Base-by-base conservation (phyloP, 37 sponge, comb jelly and placozoan genomes). In the Mnemiopsis leidyi region DNA sequence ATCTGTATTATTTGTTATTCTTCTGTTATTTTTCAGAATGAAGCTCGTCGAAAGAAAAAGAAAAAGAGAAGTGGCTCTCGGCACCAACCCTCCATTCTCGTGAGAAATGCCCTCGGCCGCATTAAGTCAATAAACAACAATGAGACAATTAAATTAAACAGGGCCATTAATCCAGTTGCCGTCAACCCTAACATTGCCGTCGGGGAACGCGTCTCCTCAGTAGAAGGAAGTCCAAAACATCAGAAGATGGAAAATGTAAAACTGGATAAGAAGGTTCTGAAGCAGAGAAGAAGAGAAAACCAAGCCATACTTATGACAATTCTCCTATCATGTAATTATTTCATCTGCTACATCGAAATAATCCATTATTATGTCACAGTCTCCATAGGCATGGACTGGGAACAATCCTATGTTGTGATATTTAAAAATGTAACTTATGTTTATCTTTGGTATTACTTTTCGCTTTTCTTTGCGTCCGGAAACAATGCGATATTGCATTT, bases 401-500 rank as follows among this genome's bases (percentile, higher is more conserved):
- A 85, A 39, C 90, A 85, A 33, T 85, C 90, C 0, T 85, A 85
- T 61, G 36, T 33, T 7, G 90, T 85, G 39, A 33, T 85, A 0
- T 85, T 85, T 33, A 40, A 23, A 13, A 85, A 85, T 33, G 90
- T 85, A 1, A 85, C 90, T 26, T 85, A 85, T 39, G 90, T 85
- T 37, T 85, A 85, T 37, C 61, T 85, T n/a, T 85, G 90, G 90
- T 85, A 85, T 29, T 85, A 85, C 61, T 85, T 85, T 37, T 85
- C 90, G 7, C 90, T 85, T 13, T 85, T 85, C 29, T 85, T 28
- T 37, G 90, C 90, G 0, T 35, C 90, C 0, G 61, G 90, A 9
- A 85, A n/a, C 48, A 85, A 85, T 33, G 21, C 36, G 2, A 38
- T 85, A 2, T 26, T 85, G 0, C 90, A 85, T 3, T 85, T 40